These are phyloP conservation scores for Gonioctena quinquepunctata DNA, from an alignment of 1,140 invertebrate species.

Conservation along the genomic window DNA sequence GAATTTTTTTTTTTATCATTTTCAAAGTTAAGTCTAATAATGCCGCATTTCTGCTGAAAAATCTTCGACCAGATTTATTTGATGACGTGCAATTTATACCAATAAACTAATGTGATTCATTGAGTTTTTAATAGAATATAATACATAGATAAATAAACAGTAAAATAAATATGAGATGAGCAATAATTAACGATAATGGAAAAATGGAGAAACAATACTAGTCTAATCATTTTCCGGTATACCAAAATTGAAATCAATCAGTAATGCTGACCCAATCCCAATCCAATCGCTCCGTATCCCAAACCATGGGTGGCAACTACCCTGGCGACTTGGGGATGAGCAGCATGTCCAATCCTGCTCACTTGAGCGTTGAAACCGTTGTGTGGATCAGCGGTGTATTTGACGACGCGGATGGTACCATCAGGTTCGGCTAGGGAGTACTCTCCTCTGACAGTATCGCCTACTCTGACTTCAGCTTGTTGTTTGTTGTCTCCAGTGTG, in stretches of 20 bases:
- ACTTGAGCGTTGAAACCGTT: constrained; percentile 19
- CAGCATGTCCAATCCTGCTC: constrained; percentile 10
- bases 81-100: too few relatives aligned
- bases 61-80: too few relatives aligned
- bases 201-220: neutral
- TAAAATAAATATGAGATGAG: neutral
- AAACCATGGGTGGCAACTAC: neutral
- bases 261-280: neutral
- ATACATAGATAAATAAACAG: too few relatives aligned
- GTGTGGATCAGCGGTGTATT: constrained; percentile 60
- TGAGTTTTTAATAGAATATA: too few relatives aligned
- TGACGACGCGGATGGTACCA: constrained; percentile 63
- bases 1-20: too few relatives aligned
- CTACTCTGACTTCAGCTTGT: constrained; percentile 50
- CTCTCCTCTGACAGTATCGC: constrained; percentile 48
- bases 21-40: too few relatives aligned
- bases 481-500: constrained; percentile 69
- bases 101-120: too few relatives aligned
- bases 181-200: neutral
- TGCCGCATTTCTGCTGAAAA: too few relatives aligned
- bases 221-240: neutral
- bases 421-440: constrained; percentile 64
- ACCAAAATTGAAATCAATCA: neutral
- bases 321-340: constrained; percentile 9
- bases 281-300: too few relatives aligned